These are phyloP conservation scores for Ophiothrix spiculata DNA, from an alignment of 35 echinoderm and acorn worm species.

Conservation along the genomic window DNA sequence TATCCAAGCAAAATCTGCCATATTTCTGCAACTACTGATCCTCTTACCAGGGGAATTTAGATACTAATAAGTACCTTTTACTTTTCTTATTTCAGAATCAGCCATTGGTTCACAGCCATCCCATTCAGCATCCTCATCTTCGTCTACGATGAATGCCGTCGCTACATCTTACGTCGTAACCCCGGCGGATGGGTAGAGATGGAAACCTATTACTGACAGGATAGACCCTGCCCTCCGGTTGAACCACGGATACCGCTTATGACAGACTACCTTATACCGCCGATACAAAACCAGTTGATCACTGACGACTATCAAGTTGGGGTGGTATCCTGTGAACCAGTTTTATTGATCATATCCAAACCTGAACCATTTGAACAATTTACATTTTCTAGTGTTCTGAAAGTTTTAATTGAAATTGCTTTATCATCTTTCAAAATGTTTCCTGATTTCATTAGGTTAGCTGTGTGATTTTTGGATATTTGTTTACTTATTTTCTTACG, in stretches of 20 bases:
- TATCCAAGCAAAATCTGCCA: no score
- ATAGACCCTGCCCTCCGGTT: not conserved
- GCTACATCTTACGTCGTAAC: constrained; percentile 82
- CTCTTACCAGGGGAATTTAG: no score
- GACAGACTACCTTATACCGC: no score
- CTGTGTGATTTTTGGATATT: no score
- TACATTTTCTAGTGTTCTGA: not conserved
- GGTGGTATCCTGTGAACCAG: not conserved
- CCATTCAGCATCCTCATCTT: constrained; percentile 97
- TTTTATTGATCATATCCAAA: not conserved
- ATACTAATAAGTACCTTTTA: no score
- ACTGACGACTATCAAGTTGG: not conserved
- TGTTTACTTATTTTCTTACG: no score
- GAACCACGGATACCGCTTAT: not conserved
- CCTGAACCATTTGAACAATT: not conserved
- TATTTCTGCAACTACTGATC: no score
- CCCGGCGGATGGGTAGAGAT: constrained; percentile 92
- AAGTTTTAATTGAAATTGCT: not conserved
- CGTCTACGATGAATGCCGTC: constrained; percentile 93
- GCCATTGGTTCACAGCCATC: constrained; percentile 72
- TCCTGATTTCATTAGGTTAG: not conserved
- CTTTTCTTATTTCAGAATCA: constrained; percentile 48
- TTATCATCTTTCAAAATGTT: not conserved
- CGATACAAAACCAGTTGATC: not conserved
- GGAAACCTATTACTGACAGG: constrained; percentile 92